Evolutionary conservation across 2,113 vertebrate species (phyloP), one percentile per base, ranked within the genome.

Genomic region (Chunga burmeisteri): DNA sequence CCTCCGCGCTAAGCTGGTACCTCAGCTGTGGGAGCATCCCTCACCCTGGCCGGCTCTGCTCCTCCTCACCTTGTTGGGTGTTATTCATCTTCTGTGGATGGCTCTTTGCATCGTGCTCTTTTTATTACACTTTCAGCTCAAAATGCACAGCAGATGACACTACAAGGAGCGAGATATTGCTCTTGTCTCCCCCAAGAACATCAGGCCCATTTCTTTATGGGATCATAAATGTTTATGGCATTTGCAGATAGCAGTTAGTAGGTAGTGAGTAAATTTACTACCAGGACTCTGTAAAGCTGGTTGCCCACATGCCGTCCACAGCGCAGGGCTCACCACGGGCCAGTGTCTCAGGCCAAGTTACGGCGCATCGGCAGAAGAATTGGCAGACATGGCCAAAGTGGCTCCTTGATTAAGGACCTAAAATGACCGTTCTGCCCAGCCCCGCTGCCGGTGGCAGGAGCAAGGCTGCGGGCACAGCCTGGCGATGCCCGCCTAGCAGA

Each of bases 311-410:
- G 10, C 59, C 3, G 2, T 10, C 63, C 5, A 18, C 71, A 70
- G 73, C 10, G 9, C 58, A 17, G 85, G 46, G 34, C 56, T 71
- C 50, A 10, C 20, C 1, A 0, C 0, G 2, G 2, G 2, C 66
- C 0, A 0, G 9, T 4, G 3, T 32, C 61, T 22, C 12, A 2
- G 21, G 49, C 26, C 11, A 36, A 49, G 59, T 6, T 29, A 47
- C 34, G 71, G 63, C 7, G 2, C 3, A 1, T 0, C 6, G 11
- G 55, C 38, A 89, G 53, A 46, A 50, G 36, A 42, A 20, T 67
- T 11, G 66, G 53, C 61, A 86, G 44, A 19, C 3, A 3, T 46
- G 30, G 30, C 34, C 65, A 53, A 20, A 1, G 2, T 2, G 7
- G 71, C 14, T n/a, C 50, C n/a, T 21, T 47, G 19, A 50, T 44